Evolutionary conservation across 2,113 vertebrate genomes (phyloP).

Genomic region (Laticauda laticaudata): DNA sequence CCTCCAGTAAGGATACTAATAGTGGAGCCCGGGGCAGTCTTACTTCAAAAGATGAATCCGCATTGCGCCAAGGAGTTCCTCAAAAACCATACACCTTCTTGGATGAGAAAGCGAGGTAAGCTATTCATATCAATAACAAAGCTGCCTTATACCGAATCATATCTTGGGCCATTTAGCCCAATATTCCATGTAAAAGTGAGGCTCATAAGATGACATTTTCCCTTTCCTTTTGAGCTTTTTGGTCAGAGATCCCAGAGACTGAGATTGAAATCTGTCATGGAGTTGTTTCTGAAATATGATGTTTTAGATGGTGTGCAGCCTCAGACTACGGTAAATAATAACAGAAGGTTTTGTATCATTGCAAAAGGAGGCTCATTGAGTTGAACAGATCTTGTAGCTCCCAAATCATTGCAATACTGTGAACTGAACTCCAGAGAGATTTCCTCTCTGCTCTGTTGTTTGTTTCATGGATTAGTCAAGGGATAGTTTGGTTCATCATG

Average conservation of each 20-base stretch:
- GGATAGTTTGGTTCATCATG: background rate
- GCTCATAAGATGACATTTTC: background rate
- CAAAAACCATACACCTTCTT: constrained; percentile 98
- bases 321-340: background rate
- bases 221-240: background rate
- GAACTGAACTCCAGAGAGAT: background rate
- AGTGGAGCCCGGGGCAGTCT: constrained; percentile 62
- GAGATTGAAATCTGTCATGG: background rate
- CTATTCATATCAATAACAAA: background rate
- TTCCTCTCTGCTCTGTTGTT: background rate
- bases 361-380: background rate
- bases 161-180: background rate
- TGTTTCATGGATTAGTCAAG: background rate
- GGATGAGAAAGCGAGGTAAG: constrained; percentile 96
- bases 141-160: background rate
- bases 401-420: background rate
- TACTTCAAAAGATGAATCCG: constrained; percentile 70
- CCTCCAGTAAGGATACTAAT: constrained; percentile 65
- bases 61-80: constrained; percentile 87
- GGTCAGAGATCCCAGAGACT: background rate
- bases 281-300: background rate
- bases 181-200: fast-evolving
- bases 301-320: background rate
- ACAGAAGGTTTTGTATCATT: background rate
- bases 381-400: background rate